Evolutionary conservation across 2,888 invertebrate species (phyloP).

Genomic region (Phaedon cochleariae): DNA sequence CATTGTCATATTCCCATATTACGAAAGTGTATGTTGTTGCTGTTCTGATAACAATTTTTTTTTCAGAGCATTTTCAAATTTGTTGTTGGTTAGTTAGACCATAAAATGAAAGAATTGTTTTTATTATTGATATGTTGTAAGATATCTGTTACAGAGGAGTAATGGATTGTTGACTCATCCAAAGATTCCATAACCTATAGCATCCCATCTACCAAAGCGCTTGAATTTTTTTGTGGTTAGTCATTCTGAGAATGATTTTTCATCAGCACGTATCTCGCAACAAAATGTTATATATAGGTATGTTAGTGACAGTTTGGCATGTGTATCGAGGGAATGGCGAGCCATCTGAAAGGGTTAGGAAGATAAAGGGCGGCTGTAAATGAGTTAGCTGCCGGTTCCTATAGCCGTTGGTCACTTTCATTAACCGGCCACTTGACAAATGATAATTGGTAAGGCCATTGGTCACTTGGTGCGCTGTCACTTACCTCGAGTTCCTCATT

Average conservation of each 20-base stretch:
- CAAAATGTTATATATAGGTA: constrained; percentile 43
- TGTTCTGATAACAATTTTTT: no score
- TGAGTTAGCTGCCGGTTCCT: constrained; percentile 58
- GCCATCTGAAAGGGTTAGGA: constrained; percentile 59
- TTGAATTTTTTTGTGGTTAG: background rate
- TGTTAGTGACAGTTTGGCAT: constrained; percentile 57
- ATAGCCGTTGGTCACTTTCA: constrained; percentile 63
- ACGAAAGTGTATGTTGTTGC: no score
- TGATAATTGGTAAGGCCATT: constrained; percentile 63
- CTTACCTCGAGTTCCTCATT: constrained; percentile 59
- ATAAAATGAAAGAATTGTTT: no score
- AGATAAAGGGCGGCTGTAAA: constrained; percentile 62
- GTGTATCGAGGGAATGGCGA: constrained; percentile 48
- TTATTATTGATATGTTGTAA: no score
- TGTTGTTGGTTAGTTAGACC: no score
- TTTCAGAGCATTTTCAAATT: no score
- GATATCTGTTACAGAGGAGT: no score
- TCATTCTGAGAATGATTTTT: constrained; percentile 32
- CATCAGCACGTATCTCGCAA: constrained; percentile 21
- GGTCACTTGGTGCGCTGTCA: constrained; percentile 62
- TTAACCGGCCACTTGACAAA: constrained; percentile 64
- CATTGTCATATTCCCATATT: no score
- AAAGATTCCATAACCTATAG: no score
- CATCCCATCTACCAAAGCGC: no score
- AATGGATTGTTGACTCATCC: no score